These are phyloP conservation scores for Semnopithecus entellus DNA, from an alignment of 2,113 vertebrate species.

Conservation along the genomic window DNA sequence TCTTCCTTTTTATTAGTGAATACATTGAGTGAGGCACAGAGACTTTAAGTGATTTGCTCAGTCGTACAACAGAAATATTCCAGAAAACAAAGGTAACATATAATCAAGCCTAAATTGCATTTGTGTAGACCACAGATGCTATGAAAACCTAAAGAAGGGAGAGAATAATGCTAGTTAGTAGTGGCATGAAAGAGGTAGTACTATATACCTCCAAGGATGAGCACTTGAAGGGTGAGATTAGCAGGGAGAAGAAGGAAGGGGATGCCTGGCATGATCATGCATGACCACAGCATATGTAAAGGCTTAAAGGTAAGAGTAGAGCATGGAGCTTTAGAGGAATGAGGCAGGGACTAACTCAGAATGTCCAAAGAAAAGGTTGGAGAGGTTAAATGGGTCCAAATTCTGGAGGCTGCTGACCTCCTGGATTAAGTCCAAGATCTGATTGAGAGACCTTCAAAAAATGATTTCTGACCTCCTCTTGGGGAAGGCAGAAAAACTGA, in stretches of 20 bases:
- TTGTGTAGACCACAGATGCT: background rate
- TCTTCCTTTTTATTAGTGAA: background rate
- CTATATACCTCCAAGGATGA: background rate
- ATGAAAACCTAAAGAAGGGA: background rate
- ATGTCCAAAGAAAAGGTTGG: background rate
- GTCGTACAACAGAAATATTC: background rate
- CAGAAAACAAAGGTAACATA: background rate
- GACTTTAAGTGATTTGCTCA: background rate
- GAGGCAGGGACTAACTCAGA: background rate
- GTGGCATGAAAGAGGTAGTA: background rate
- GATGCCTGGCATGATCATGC: background rate
- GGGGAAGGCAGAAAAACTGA: background rate
- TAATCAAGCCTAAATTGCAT: background rate
- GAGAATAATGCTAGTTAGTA: background rate
- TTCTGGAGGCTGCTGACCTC: background rate
- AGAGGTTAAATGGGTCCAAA: background rate
- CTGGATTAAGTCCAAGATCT: background rate
- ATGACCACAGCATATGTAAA: background rate
- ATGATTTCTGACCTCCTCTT: slow-evolving; percentile 1
- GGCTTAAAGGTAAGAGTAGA: background rate
- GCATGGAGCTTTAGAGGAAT: background rate
- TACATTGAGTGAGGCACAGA: background rate
- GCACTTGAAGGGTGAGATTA: background rate
- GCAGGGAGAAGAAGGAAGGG: background rate
- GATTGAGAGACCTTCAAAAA: background rate